phyloP scores from a whole-genome alignment of 2,888 invertebrate species.

The Aporophyla lueneburgensis region DNA sequence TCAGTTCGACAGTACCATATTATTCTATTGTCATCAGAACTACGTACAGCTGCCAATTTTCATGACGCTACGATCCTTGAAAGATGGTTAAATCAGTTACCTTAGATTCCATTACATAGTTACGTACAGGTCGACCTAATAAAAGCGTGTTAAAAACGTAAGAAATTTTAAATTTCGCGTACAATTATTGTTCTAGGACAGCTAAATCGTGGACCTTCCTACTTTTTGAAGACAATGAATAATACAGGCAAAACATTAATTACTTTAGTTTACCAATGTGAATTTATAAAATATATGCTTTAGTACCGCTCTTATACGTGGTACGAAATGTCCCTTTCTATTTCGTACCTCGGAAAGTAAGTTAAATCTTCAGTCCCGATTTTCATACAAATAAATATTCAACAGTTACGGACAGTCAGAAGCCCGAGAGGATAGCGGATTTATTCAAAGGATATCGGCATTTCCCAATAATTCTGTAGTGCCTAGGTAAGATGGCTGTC shows the following conservation, averaged over 20 bases:
- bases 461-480: background rate
- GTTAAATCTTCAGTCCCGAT: background rate
- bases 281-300: no score
- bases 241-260: background rate
- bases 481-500: background rate
- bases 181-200: no score
- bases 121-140: no score
- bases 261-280: no score
- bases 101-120: no score
- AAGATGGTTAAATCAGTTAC: no score
- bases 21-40: no score
- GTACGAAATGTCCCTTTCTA: background rate
- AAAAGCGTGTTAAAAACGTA: no score
- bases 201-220: background rate
- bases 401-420: conserved; percentile 2
- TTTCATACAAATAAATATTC: conserved; percentile 28
- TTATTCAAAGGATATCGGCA: background rate
- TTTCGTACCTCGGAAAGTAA: background rate
- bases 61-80: no score
- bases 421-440: background rate
- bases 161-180: no score
- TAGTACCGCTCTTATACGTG: background rate
- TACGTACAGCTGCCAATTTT: no score
- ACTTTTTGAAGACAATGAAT: background rate
- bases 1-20: no score